A percentile compares a stretch with the other conserved stretches of the same genome.
Evolutionary conservation across 2,113 vertebrate genomes (phyloP).

Genomic region (Lepidiolamprologus cunningtoni): DNA sequence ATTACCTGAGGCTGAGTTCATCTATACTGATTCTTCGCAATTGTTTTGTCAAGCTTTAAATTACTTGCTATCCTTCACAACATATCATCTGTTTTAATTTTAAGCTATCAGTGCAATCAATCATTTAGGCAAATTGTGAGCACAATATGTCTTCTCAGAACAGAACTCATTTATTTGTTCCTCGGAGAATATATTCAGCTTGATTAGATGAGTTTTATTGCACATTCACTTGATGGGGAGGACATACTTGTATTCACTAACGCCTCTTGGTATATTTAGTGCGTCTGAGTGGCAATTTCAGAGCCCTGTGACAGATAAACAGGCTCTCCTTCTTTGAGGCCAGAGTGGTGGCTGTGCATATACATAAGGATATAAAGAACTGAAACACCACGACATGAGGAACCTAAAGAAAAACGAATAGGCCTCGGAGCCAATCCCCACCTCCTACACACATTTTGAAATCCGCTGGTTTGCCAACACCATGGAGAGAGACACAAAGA

Average conservation of each 20-base stretch:
- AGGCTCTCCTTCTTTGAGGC: background rate
- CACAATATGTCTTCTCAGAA: background rate
- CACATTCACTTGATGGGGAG: background rate
- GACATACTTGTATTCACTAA: background rate
- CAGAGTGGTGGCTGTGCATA: background rate
- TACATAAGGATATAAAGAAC: background rate
- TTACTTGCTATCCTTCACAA: background rate
- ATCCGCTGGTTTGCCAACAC: background rate
- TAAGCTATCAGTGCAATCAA: background rate
- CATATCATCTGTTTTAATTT: constrained; percentile 28
- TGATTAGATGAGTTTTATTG: constrained; percentile 18
- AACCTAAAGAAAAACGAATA: background rate
- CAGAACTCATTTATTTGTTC: constrained; percentile 19
- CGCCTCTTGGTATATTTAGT: background rate
- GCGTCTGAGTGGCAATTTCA: constrained; percentile 1
- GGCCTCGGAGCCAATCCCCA: background rate
- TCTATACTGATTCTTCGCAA: background rate
- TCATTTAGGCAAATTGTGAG: constrained; percentile 12
- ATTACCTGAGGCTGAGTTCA: constrained; percentile 11
- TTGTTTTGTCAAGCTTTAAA: background rate
- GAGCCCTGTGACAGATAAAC: background rate
- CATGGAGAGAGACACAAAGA: background rate
- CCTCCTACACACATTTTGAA: background rate
- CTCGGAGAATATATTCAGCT: background rate
- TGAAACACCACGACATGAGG: background rate